Evolutionary conservation across 1,140 invertebrate genomes (phyloP).

Genomic region (Bursaphelenchus mucronatus): DNA sequence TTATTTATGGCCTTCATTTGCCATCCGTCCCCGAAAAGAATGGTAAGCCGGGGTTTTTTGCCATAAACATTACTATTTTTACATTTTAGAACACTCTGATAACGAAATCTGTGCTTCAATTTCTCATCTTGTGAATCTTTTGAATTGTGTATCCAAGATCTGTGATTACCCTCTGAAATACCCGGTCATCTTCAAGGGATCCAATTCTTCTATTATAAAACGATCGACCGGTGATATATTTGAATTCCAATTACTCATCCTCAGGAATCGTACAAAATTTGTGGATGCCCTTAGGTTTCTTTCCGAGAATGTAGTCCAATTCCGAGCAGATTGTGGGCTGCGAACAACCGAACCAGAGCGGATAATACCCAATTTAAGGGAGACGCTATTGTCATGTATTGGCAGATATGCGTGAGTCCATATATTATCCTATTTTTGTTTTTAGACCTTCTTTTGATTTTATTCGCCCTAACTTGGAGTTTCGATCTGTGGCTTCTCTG

Average conservation of each 20-base stretch:
- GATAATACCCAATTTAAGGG: slow-evolving; percentile 31
- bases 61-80: slow-evolving; percentile 9
- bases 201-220: slow-evolving; percentile 2
- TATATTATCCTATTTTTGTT: slow-evolving; percentile 5
- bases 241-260: slow-evolving; percentile 10
- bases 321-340: slow-evolving; percentile 42
- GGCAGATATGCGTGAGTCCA: slow-evolving; percentile 22
- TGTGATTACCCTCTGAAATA: slow-evolving; percentile 13
- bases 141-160: slow-evolving; percentile 19
- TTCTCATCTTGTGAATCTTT: slow-evolving; percentile 38
- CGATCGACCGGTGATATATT: background rate
- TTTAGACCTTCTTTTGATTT: background rate
- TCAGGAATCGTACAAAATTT: slow-evolving; percentile 5
- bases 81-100: slow-evolving; percentile 40
- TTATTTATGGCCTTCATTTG: slow-evolving; percentile 32
- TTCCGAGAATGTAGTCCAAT: slow-evolving; percentile 36
- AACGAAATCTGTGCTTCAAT: slow-evolving; percentile 40
- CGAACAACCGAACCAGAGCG: slow-evolving; percentile 20
- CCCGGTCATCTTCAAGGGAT: slow-evolving; percentile 4
- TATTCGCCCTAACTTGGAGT: too few relatives aligned
- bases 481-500: too few relatives aligned
- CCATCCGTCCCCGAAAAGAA: slow-evolving; percentile 3
- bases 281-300: slow-evolving; percentile 10
- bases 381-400: slow-evolving; percentile 32
- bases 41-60: slow-evolving; percentile 12